A percentile compares a stretch with the other conserved stretches of the same genome.
phyloP scores from a whole-genome alignment of 92 coral and sea anemone genomes.

The Bergia puertoricense region DNA sequence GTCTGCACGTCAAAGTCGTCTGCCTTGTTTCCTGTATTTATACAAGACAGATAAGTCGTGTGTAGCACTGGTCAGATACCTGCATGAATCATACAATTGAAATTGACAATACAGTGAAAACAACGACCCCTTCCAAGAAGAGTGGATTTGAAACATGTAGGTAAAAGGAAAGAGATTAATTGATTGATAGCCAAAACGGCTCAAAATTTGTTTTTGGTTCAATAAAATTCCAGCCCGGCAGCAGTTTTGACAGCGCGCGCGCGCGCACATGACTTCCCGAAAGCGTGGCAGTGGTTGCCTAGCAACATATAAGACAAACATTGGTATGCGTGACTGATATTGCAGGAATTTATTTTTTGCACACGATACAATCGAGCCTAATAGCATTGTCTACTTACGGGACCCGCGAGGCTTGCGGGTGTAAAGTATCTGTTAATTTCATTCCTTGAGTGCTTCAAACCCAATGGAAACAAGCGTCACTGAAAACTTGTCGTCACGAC shows the following conservation, averaged over 20 bases:
- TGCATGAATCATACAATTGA: too few species aligned
- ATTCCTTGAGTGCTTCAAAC: constrained; percentile 11
- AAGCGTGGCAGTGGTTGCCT: background rate
- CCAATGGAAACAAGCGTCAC: constrained; percentile 1
- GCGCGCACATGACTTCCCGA: background rate
- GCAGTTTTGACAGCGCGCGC: background rate
- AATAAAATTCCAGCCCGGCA: background rate
- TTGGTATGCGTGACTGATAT: background rate
- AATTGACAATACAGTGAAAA: too few species aligned
- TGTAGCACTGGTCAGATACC: too few species aligned
- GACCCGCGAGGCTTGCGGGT: background rate
- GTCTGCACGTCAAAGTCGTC: too few species aligned
- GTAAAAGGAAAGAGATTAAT: too few species aligned
- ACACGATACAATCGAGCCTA: background rate
- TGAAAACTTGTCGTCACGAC: background rate
- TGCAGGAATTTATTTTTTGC: background rate
- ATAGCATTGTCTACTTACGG: constrained; percentile 13
- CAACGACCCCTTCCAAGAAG: too few species aligned
- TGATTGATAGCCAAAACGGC: too few species aligned
- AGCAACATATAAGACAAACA: constrained; percentile 16
- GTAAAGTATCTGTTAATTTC: constrained; percentile 15
- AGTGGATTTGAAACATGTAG: too few species aligned
- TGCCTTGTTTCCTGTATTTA: too few species aligned
- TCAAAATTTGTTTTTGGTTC: too few species aligned
- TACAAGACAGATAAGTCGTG: too few species aligned